These are phyloP conservation scores for Notolepis coatsorum DNA, from an alignment of 2,797 vertebrate genomes.

Conservation along the genomic window DNA sequence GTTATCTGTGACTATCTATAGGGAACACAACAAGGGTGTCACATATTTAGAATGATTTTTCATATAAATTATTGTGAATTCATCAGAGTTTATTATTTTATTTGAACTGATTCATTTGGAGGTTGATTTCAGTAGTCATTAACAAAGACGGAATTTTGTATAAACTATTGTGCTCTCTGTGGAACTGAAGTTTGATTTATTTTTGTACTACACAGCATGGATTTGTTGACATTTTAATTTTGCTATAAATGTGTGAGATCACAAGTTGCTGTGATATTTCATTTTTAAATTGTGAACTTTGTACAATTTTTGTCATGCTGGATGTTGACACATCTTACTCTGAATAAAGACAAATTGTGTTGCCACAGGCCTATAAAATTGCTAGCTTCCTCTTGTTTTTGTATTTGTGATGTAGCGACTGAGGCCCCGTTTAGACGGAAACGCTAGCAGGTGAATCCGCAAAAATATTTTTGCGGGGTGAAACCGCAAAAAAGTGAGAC, in stretches of 20 bases:
- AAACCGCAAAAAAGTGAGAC: too few species aligned
- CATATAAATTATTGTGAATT: slow-evolving; percentile 98
- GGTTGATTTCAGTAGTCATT: slow-evolving; percentile 98
- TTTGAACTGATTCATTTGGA: slow-evolving; percentile 96
- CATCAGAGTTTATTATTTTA: slow-evolving; percentile 97
- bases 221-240: slow-evolving; percentile 99
- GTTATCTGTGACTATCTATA: slow-evolving; percentile 96
- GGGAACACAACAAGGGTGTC: slow-evolving; percentile 92
- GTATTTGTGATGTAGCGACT: background rate
- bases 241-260: slow-evolving; percentile 99
- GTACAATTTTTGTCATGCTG: slow-evolving; percentile 99
- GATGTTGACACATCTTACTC: slow-evolving; percentile 99
- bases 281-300: slow-evolving; percentile 99
- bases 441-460: too few species aligned
- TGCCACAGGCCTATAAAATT: slow-evolving; percentile 89
- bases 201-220: slow-evolving; percentile 99
- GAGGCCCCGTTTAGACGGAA: too few species aligned
- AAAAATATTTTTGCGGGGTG: too few species aligned
- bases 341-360: slow-evolving; percentile 98
- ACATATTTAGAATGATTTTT: slow-evolving; percentile 98
- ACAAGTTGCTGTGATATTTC: slow-evolving; percentile 99
- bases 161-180: slow-evolving; percentile 99
- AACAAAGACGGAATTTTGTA: slow-evolving; percentile 99
- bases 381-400: slow-evolving; percentile 63
- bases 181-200: slow-evolving; percentile 99